phyloP scores from a whole-genome alignment of 2,113 vertebrate genomes.

The Neopipo cinnamomea region DNA sequence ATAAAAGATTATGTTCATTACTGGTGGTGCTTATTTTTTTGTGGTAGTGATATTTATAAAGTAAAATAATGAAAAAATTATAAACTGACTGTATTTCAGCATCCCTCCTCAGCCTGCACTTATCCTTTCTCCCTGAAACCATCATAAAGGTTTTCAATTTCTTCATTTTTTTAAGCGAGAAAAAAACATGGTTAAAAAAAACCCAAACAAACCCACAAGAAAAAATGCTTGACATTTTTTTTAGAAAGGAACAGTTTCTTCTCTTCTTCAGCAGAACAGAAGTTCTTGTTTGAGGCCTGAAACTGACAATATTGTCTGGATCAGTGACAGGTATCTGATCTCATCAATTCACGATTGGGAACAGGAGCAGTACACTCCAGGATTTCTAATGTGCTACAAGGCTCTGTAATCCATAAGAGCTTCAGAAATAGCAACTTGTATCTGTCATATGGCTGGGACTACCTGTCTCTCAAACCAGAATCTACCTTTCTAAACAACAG shows the following conservation, averaged over 20 bases:
- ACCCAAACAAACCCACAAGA: neutral
- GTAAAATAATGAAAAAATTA: neutral
- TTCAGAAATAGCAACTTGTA: slow-evolving; percentile 6
- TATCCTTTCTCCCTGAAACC: neutral
- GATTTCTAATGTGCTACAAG: neutral
- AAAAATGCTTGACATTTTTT: neutral
- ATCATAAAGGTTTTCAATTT: neutral
- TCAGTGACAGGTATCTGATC: neutral
- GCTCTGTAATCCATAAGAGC: neutral
- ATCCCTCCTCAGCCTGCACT: neutral
- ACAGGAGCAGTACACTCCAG: neutral
- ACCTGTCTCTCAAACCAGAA: neutral
- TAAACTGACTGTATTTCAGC: neutral
- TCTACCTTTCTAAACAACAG: neutral
- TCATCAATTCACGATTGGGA: neutral
- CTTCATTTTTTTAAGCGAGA: neutral
- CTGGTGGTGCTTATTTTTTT: neutral
- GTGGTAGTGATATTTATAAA: neutral
- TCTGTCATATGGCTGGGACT: neutral
- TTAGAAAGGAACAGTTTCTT: neutral
- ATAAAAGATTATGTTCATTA: neutral
- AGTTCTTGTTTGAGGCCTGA: neutral
- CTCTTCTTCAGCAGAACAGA: neutral
- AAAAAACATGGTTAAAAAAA: neutral
- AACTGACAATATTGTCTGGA: neutral